Conservation (phyloP, 2,113 vertebrate species). For the Leuciscus idus region DNA sequence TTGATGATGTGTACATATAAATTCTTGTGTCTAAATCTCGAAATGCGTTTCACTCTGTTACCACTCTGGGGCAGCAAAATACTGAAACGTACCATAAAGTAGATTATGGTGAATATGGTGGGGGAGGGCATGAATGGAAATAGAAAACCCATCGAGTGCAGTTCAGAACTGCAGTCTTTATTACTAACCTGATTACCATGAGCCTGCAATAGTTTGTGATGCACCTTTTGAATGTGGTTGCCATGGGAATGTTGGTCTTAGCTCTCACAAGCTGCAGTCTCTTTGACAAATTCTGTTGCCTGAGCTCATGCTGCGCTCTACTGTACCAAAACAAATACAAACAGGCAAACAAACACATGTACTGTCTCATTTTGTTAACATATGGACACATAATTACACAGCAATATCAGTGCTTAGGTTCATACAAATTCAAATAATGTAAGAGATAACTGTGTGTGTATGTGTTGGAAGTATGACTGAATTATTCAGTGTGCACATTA, state of each 20-base stretch:
- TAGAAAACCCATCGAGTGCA: conserved; percentile 9
- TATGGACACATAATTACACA: neutral
- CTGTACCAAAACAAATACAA: neutral
- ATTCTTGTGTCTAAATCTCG: neutral
- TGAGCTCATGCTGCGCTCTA: neutral
- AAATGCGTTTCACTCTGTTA: neutral
- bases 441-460: neutral
- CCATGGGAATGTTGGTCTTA: conserved; percentile 46
- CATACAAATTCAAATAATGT: neutral
- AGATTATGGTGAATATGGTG: neutral
- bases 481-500: conserved; percentile 66
- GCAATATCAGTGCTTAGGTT: neutral
- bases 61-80: neutral
- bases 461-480: conserved; percentile 49
- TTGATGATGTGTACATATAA: too few species aligned
- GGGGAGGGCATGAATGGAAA: neutral
- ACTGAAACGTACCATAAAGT: neutral
- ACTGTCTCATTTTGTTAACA: neutral
- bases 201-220: neutral
- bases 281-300: conserved; percentile 1
- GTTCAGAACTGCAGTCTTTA: conserved; percentile 8
- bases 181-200: conserved; percentile 34
- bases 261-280: conserved; percentile 31
- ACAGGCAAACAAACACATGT: neutral
- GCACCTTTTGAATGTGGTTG: conserved; percentile 44